Percentiles rank a stretch among this genome's conserved stretches.
Conservation (phyloP, 1,140 invertebrate genomes). For the Papilio dardanus region DNA sequence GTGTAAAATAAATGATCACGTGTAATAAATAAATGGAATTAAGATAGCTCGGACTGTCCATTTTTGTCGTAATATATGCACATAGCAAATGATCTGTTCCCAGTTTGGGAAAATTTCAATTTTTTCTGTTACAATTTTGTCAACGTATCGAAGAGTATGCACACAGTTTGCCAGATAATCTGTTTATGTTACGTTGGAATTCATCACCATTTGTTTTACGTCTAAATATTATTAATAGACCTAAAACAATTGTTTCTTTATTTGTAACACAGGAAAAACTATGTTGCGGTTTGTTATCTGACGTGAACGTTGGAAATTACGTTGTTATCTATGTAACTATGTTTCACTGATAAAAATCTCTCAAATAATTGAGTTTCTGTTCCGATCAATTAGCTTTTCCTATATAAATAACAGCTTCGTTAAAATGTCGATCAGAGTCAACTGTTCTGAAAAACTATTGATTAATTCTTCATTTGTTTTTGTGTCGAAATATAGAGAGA, state of each 20-base stretch:
- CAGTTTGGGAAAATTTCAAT: too few relatives aligned
- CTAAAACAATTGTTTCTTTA: too few relatives aligned
- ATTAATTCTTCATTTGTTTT: too few relatives aligned
- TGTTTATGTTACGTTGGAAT: not conserved
- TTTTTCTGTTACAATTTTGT: not conserved
- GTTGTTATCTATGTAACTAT: slow-evolving; percentile 8
- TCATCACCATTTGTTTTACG: not conserved
- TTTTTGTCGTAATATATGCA: too few relatives aligned
- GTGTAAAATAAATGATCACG: not conserved
- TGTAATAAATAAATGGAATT: not conserved
- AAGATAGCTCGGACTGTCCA: not conserved
- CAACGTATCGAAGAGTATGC: not conserved
- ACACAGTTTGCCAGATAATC: not conserved
- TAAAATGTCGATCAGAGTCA: not conserved
- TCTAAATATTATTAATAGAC: too few relatives aligned
- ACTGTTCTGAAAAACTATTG: not conserved
- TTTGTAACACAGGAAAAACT: not conserved
- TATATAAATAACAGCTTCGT: not conserved
- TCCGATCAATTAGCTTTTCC: not conserved
- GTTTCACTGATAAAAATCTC: slow-evolving; percentile 5
- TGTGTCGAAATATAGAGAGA: too few relatives aligned
- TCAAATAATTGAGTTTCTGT: not conserved
- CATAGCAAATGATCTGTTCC: too few relatives aligned
- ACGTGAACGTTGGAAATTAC: not conserved
- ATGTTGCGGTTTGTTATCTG: slow-evolving; percentile 15